These are phyloP conservation scores for Tolmerus cingulatus DNA, from an alignment of 2,888 invertebrate species.

Conservation along the genomic window DNA sequence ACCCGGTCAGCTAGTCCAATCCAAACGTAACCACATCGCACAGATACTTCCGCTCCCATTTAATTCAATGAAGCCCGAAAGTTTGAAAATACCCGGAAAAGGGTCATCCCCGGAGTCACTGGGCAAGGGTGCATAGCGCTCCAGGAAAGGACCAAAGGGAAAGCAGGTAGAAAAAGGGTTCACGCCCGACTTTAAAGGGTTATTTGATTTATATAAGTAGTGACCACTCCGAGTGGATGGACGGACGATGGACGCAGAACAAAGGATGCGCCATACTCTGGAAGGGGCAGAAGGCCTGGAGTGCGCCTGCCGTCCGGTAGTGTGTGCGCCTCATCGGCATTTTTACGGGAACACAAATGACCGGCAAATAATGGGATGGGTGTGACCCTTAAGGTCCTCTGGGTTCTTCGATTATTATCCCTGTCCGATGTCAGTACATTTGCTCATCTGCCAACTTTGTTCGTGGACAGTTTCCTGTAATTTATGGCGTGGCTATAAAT, in stretches of 20 bases:
- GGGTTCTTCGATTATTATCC: constrained; percentile 43
- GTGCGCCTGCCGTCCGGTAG: neutral
- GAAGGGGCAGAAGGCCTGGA: neutral
- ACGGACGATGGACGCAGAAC: neutral
- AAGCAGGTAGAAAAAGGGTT: constrained; percentile 11
- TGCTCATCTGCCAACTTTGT: constrained; percentile 20
- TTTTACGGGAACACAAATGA: constrained; percentile 14
- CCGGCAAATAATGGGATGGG: constrained; percentile 44
- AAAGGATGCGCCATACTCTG: neutral
- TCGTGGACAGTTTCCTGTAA: neutral
- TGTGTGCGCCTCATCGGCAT: neutral
- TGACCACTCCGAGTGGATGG: neutral
- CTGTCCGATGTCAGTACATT: neutral
- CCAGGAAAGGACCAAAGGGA: neutral
- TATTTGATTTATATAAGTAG: constrained; percentile 45
- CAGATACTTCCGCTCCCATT: constrained; percentile 14
- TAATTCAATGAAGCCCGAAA: constrained; percentile 49
- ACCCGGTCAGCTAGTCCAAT: neutral
- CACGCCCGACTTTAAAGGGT: constrained; percentile 46
- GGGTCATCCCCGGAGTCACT: constrained; percentile 50
- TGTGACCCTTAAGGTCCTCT: constrained; percentile 44
- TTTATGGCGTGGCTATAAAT: neutral
- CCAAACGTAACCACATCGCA: neutral
- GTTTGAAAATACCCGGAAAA: constrained; percentile 51
- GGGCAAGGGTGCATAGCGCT: neutral